phyloP scores from a whole-genome alignment of 2,888 invertebrate species.

The Malachius bipustulatus region DNA sequence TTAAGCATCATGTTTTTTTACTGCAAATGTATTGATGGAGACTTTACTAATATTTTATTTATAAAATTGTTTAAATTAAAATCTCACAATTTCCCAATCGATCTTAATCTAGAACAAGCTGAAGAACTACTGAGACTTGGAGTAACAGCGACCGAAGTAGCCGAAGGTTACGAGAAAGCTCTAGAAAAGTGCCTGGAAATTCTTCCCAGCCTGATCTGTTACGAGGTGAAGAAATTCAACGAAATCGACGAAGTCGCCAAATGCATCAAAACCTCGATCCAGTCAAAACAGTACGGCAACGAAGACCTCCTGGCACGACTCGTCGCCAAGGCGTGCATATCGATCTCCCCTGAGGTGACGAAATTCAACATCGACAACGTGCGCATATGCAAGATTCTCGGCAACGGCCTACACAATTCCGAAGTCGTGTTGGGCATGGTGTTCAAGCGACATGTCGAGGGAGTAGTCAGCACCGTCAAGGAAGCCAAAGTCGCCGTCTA shows the following conservation, averaged over 20 bases:
- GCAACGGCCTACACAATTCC: conserved; percentile 68
- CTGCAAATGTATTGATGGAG: too few relatives aligned
- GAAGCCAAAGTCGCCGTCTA: conserved; percentile 87
- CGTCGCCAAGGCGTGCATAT: conserved; percentile 79
- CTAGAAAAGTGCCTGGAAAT: conserved; percentile 81
- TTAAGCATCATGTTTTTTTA: too few relatives aligned
- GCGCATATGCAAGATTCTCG: conserved; percentile 84
- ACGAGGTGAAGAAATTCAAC: conserved; percentile 58
- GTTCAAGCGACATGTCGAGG: conserved; percentile 91
- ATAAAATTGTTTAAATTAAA: too few relatives aligned
- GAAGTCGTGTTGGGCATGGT: conserved; percentile 94
- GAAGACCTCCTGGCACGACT: conserved; percentile 84
- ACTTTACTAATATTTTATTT: too few relatives aligned
- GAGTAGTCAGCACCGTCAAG: conserved; percentile 63
- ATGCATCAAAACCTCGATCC: conserved; percentile 71
- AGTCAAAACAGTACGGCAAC: conserved; percentile 97
- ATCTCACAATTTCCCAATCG: background rate
- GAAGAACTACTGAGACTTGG: conserved; percentile 89
- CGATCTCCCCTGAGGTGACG: conserved; percentile 72
- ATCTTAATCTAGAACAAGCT: conserved; percentile 52
- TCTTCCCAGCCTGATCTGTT: conserved; percentile 67
- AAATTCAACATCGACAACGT: conserved; percentile 97
- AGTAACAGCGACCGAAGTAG: conserved; percentile 92
- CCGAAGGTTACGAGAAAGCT: conserved; percentile 89
- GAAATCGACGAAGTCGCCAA: conserved; percentile 59